A percentile compares a stretch with the other conserved stretches of the same genome.
Conservation (phyloP, 1,140 invertebrate genomes). For the Liolophura sinensis region DNA sequence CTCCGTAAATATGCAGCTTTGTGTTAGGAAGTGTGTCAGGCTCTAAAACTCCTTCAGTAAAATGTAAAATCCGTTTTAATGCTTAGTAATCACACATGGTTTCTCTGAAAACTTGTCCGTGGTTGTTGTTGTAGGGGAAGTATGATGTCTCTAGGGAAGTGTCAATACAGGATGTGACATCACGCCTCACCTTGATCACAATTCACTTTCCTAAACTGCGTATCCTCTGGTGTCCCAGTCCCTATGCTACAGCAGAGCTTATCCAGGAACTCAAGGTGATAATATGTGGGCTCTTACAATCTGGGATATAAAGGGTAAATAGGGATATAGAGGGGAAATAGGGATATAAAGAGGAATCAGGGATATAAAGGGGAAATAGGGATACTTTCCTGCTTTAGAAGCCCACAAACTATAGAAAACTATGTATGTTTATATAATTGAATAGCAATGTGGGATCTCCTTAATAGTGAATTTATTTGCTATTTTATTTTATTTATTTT, state of each 20-base stretch:
- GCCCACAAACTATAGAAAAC: too few species aligned
- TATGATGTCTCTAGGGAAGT: constrained; percentile 79
- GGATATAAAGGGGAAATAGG: not conserved
- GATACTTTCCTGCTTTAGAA: not conserved
- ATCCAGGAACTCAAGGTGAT: constrained; percentile 75
- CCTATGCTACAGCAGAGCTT: constrained; percentile 91
- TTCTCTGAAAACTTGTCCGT: too few species aligned
- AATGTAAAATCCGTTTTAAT: too few species aligned
- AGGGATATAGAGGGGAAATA: not conserved
- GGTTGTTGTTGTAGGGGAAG: constrained; percentile 65
- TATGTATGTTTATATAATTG: too few species aligned
- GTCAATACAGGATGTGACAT: constrained; percentile 71
- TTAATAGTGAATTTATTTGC: too few species aligned
- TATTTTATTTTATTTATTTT: too few species aligned
- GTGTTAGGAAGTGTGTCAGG: too few species aligned
- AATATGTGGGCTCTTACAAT: not conserved
- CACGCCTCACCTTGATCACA: constrained; percentile 88
- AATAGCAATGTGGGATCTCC: too few species aligned
- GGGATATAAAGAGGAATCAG: not conserved
- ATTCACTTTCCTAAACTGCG: constrained; percentile 91
- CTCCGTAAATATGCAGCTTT: too few species aligned
- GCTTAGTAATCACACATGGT: too few species aligned
- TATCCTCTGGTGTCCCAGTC: constrained; percentile 93
- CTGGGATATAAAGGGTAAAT: not conserved
- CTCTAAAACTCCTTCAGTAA: too few species aligned